Evolutionary conservation across 2,113 vertebrate genomes (phyloP), one percentile per base, ranked within the genome.

Genomic region (Vimba vimba): DNA sequence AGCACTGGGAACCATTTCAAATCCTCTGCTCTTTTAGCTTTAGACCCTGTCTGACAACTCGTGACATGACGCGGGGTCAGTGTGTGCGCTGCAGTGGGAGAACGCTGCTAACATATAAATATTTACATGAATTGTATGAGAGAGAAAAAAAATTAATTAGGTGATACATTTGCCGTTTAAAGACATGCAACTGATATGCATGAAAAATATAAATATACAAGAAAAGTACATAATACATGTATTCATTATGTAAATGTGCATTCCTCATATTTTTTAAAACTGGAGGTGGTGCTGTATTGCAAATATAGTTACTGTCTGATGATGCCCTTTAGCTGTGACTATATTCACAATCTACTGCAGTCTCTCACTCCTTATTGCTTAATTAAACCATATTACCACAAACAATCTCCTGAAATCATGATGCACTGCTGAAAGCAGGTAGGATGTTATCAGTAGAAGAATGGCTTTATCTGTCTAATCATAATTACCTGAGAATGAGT

Each of bases 401-500:
- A 47, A 75, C 2, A n/a, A 74, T 74, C 71, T 74, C 21, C 69
- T 25, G 39, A 45, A 45, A 45, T 47, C 39, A 15, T 25, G 43
- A n/a, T 47, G 25, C 71, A 45, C 71, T 75, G 71, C 71, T 75
- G 71, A 47, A 75, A 27, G n/a, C 2, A 50, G 71, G 36, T n/a
- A 39, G 9, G 33, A 23, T 45, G 71, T 74, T 47, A 74, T 47
- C 71, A 25, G 39, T 55, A 74, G 76, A 84, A 84, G 76, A 74
- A 71, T 47, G 62, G 85, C 69, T 82, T 87, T 87, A 87, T 87
- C 88, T 82, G 73, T 82, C n/a, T 55, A 15, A 85, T 89, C 85
- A 87, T 89, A 87, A 89, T 87, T 89, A 89, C 82, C 85, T 82
- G 78, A 87, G 82, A 76, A 85, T 62, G 82, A 84, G 73, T 74